These are phyloP conservation scores for Noctua fimbriata DNA, from an alignment of 2,888 invertebrate species.

Conservation along the genomic window DNA sequence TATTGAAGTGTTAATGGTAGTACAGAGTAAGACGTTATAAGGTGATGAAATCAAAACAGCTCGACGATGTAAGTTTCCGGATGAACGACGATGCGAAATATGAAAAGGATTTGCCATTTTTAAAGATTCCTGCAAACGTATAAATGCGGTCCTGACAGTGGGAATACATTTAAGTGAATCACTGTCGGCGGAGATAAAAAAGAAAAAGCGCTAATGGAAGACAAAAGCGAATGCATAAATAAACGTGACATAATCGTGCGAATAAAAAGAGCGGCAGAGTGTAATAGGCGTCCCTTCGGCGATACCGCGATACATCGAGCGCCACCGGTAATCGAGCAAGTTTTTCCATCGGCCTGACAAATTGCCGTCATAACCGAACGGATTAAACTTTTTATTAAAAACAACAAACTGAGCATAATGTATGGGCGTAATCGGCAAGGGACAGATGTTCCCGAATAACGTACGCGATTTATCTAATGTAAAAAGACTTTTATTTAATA, in stretches of 20 bases:
- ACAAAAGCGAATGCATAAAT: slow-evolving; percentile 89
- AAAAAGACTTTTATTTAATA: slow-evolving; percentile 90
- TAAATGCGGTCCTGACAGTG: slow-evolving; percentile 72
- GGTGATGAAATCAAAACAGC: slow-evolving; percentile 85
- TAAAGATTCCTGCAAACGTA: slow-evolving; percentile 76
- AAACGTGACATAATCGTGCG: slow-evolving; percentile 86
- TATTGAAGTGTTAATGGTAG: slow-evolving; percentile 89
- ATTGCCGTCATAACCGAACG: slow-evolving; percentile 90
- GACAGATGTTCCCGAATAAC: slow-evolving; percentile 90
- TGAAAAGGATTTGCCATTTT: slow-evolving; percentile 71
- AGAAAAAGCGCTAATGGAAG: slow-evolving; percentile 85
- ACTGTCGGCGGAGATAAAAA: slow-evolving; percentile 78
- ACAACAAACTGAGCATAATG: slow-evolving; percentile 90
- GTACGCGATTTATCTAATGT: slow-evolving; percentile 89
- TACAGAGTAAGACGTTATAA: slow-evolving; percentile 82
- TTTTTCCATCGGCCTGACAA: slow-evolving; percentile 90
- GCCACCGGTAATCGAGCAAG: slow-evolving; percentile 88
- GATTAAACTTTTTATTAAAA: slow-evolving; percentile 91
- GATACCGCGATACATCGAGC: slow-evolving; percentile 74
- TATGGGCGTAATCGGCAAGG: slow-evolving; percentile 89
- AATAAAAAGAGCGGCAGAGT: slow-evolving; percentile 80
- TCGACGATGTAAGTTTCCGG: slow-evolving; percentile 82
- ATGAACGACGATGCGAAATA: slow-evolving; percentile 72
- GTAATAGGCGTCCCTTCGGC: slow-evolving; percentile 76
- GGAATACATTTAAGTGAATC: slow-evolving; percentile 83